Conservation (phyloP, 2,888 invertebrate genomes). For the Polietes domitor region DNA sequence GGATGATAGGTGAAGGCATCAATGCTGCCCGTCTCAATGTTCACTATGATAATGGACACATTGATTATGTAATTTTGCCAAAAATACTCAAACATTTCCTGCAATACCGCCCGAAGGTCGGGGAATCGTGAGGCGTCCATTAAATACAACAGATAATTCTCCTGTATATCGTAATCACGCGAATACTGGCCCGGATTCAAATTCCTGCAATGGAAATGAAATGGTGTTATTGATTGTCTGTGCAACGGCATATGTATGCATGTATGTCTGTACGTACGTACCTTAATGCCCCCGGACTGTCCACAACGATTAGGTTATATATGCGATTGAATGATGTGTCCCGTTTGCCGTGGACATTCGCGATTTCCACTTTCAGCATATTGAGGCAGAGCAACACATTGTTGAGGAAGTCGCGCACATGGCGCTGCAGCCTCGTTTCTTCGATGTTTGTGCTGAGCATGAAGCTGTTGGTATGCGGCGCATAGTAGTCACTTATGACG, state of each 20-base stretch:
- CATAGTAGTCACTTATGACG: constrained; percentile 60
- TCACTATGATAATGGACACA: constrained; percentile 64
- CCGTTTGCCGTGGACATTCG: constrained; percentile 30
- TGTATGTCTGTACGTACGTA: neutral
- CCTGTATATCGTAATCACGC: constrained; percentile 65
- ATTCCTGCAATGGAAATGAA: constrained; percentile 39
- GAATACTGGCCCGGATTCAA: constrained; percentile 61
- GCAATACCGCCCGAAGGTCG: neutral
- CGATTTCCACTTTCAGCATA: constrained; percentile 65
- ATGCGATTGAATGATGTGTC: constrained; percentile 47
- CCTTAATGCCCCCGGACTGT: constrained; percentile 56
- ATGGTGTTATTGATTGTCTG: constrained; percentile 32
- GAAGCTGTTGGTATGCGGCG: constrained; percentile 53
- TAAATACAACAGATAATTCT: constrained; percentile 67
- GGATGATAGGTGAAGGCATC: constrained; percentile 68
- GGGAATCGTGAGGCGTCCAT: constrained; percentile 47
- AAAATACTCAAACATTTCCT: constrained; percentile 66
- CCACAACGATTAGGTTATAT: constrained; percentile 64
- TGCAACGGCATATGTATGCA: neutral
- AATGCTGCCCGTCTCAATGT: constrained; percentile 18
- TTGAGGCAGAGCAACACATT: constrained; percentile 49
- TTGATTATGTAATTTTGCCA: constrained; percentile 69
- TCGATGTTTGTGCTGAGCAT: constrained; percentile 57
- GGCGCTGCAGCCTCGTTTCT: constrained; percentile 40
- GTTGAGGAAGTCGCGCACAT: constrained; percentile 62